Evolutionary conservation across 2,113 vertebrate species (phyloP).

Genomic region (Globicephala melas): DNA sequence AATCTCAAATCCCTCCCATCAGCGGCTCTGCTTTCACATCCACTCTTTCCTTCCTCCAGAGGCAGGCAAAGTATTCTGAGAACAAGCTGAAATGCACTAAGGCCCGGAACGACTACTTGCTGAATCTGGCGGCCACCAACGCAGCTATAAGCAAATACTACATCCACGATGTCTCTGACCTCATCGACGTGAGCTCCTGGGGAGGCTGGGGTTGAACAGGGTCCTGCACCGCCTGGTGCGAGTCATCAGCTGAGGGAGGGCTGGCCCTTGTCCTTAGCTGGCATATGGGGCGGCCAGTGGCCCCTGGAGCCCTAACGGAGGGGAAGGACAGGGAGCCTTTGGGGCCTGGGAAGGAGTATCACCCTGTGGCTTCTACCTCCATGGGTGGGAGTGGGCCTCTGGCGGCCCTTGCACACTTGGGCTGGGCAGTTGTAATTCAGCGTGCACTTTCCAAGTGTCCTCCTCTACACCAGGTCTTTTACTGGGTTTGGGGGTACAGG

Average conservation of each 20-base stretch:
- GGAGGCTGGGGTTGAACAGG: background rate
- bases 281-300: background rate
- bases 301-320: background rate
- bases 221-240: background rate
- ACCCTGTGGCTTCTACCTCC: background rate
- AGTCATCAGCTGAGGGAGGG: background rate
- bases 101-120: conserved; percentile 96
- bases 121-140: conserved; percentile 96
- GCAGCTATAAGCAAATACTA: conserved; percentile 98
- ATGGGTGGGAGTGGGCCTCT: background rate
- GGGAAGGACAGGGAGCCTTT: background rate
- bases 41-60: conserved; percentile 81
- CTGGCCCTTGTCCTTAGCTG: background rate
- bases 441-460: background rate
- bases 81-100: conserved; percentile 99
- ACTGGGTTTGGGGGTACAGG: background rate
- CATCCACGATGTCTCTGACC: conserved; percentile 97
- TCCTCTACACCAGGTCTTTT: background rate
- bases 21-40: background rate
- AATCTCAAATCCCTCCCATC: background rate
- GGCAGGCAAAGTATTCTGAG: conserved; percentile 98
- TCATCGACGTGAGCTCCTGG: conserved; percentile 92
- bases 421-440: background rate
- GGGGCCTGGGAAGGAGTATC: background rate
- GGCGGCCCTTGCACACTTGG: background rate